Evolutionary conservation across 2,797 vertebrate genomes (phyloP).

Genomic region (Pampus argenteus): DNA sequence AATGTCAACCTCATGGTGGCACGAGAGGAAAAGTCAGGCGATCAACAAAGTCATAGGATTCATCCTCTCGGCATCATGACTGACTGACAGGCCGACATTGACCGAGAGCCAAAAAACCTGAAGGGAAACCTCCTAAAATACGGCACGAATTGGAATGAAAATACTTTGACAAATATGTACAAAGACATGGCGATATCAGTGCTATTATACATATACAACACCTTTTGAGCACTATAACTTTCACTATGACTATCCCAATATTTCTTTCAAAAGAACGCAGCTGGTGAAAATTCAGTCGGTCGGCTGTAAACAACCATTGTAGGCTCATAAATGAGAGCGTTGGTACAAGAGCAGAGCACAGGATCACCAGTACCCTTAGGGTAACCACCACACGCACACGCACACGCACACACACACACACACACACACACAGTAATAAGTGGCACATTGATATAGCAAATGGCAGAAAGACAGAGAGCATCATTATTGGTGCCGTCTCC

Average conservation of each 20-base stretch:
- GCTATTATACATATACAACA: neutral
- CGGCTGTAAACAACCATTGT: conserved; percentile 13
- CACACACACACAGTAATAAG: conserved; percentile 35
- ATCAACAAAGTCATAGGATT: neutral
- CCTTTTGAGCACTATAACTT: neutral
- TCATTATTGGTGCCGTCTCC: conserved; percentile 60
- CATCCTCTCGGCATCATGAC: neutral
- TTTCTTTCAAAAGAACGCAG: neutral
- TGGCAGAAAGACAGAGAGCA: conserved; percentile 60
- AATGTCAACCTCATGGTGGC: neutral
- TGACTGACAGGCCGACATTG: neutral
- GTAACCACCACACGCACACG: conserved; percentile 25
- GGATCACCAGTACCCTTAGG: conserved; percentile 61
- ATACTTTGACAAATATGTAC: neutral
- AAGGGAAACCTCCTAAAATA: neutral
- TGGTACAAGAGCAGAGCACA: conserved; percentile 53
- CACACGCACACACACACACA: conserved; percentile 29
- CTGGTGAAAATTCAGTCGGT: conserved; percentile 13
- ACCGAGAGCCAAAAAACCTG: neutral
- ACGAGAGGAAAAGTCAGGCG: neutral
- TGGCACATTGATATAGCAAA: conserved; percentile 55
- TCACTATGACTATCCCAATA: too few relatives aligned
- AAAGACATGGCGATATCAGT: neutral
- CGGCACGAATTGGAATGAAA: neutral
- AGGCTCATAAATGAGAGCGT: conserved; percentile 29